Conservation (phyloP, 2,113 vertebrate genomes). For the Addax nasomaculatus region DNA sequence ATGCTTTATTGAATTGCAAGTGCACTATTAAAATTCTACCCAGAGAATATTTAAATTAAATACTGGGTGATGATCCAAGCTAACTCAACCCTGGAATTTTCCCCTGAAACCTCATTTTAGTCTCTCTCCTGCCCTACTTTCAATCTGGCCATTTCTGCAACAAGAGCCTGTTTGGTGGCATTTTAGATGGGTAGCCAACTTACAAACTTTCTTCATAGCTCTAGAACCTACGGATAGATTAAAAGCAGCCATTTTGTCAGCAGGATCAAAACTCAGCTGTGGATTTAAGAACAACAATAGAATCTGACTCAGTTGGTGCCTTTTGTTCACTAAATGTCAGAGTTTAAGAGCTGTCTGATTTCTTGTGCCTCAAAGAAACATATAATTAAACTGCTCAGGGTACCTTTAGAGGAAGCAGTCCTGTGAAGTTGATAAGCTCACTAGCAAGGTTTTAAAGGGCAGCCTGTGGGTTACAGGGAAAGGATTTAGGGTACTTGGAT, state of each 20-base stretch:
- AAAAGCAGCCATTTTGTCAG: conserved; percentile 34
- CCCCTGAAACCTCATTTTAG: not conserved
- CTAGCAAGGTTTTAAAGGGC: conserved; percentile 26
- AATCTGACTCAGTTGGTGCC: not conserved
- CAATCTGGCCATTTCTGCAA: not conserved
- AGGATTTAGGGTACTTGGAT: not conserved
- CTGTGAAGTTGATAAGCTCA: conserved; percentile 1
- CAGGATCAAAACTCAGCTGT: conserved; percentile 29
- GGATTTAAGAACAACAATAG: conserved; percentile 37
- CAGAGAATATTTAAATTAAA: conserved; percentile 22
- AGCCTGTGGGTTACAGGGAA: conserved; percentile 6
- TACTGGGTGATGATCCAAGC: conserved; percentile 13
- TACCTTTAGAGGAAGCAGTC: not conserved
- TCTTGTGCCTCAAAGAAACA: conserved; percentile 22
- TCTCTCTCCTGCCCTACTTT: conserved; percentile 13
- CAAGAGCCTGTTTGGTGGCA: not conserved
- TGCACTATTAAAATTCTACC: conserved; percentile 1
- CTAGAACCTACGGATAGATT: not conserved
- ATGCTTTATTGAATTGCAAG: not conserved
- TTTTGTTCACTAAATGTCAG: conserved; percentile 63
- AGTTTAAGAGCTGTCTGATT: conserved; percentile 39
- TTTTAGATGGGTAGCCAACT: not conserved
- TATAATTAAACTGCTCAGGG: conserved; percentile 46
- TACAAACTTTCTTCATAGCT: conserved; percentile 25
- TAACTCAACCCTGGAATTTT: conserved; percentile 3